Evolutionary conservation across 2,797 vertebrate genomes (phyloP), one percentile per base, ranked within the genome.

Genomic region (Fringilla coelebs): DNA sequence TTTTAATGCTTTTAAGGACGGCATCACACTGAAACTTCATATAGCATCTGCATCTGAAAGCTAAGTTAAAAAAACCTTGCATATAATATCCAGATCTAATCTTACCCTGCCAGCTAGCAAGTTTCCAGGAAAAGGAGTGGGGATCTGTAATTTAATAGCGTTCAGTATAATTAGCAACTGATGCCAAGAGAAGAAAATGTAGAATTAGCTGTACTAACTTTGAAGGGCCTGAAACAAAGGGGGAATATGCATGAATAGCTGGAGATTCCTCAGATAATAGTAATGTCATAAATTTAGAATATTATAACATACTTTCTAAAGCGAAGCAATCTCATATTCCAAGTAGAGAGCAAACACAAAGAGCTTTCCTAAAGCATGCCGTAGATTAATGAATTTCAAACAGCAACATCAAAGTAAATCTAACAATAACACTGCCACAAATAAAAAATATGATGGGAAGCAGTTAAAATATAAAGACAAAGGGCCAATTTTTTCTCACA

Each of bases 351-450:
- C 68, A 93, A 93, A 89, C 88, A 92, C 48, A 85, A 94, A 90
- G 87, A 96, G 79, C 79, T 78, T 94, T 94, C 70, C 83, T 88
- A 89, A 66, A 89, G 78, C 18, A 11, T 92, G 81, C 57, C 87
- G 86, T 65, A 96, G 90, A 92, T 94, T 92, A 96, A 94, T 93
- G 92, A 89, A 93, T 93, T 95, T 95, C 78, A 95, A 95, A 74
- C 57, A 93, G 84, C 66, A 71, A 89, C 93, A 96, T 96, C 94
- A 97, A 96, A 97, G 91, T 70, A 94, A 91, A 94, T 94, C 60
- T 85, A 94, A 92, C 91, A 96, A 89, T 95, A 95, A 92, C 52
- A 67, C 71, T 90, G 90, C 57, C 93, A 89, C 81, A 90, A 92
- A 90, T 94, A 94, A 96, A 93, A 91, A 90, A 85, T 89, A 83